Conservation (phyloP, 2,797 vertebrate genomes). For the Hirundo rustica region DNA sequence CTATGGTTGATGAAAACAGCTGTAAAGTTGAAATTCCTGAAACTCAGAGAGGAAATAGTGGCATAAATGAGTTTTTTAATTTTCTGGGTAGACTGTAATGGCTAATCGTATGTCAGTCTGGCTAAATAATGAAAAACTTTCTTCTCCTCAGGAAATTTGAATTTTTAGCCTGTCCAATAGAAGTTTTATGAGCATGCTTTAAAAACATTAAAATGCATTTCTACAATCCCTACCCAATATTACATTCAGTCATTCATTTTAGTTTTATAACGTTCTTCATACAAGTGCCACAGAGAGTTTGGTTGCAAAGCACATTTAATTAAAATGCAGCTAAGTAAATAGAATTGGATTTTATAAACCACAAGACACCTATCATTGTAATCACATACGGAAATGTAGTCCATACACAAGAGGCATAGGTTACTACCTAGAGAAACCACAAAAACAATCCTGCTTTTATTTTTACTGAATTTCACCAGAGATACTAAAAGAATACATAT, state of each 20-base stretch:
- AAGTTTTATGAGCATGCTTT: conserved; percentile 49
- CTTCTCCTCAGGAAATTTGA: conserved; percentile 39
- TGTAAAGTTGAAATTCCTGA: background rate
- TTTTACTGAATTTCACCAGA: background rate
- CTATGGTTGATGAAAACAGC: background rate
- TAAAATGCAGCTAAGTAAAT: conserved; percentile 58
- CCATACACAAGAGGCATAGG: background rate
- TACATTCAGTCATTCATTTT: conserved; percentile 37
- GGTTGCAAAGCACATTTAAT: conserved; percentile 53
- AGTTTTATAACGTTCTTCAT: conserved; percentile 33
- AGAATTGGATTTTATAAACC: conserved; percentile 43
- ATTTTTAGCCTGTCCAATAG: conserved; percentile 24
- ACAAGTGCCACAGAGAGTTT: conserved; percentile 16
- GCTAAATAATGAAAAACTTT: conserved; percentile 19
- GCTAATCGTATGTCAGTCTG: conserved; percentile 10
- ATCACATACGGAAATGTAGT: conserved; percentile 20
- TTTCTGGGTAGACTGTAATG: background rate
- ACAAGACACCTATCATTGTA: conserved; percentile 51
- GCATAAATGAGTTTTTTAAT: background rate
- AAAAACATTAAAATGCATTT: conserved; percentile 47
- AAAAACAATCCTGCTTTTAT: background rate
- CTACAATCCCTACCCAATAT: conserved; percentile 5
- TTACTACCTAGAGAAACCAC: background rate
- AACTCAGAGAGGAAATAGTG: background rate
- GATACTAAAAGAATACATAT: background rate